Conservation (phyloP, 1,140 invertebrate species). For the Leguminivora glycinivorella region DNA sequence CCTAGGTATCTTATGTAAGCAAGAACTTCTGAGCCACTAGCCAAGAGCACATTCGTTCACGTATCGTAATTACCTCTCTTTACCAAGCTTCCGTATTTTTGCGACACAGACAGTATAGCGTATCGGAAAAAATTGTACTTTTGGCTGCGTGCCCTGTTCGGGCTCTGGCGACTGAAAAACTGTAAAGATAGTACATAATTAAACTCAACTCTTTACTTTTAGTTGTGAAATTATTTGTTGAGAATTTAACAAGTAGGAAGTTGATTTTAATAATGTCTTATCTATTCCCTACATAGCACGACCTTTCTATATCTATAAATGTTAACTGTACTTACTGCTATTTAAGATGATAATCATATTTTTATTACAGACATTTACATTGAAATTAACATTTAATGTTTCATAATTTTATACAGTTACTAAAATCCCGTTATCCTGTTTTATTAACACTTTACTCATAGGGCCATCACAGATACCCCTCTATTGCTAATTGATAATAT, state of each 20-base stretch:
- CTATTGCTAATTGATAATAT: no score
- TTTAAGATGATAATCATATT: neutral
- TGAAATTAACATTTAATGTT: conserved; percentile 1
- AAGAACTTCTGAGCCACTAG: no score
- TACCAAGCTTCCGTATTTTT: no score
- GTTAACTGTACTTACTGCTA: conserved; percentile 1
- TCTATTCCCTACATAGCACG: neutral
- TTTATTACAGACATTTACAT: neutral
- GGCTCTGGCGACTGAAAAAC: no score
- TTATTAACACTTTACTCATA: neutral
- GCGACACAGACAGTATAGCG: no score
- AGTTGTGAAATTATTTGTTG: neutral
- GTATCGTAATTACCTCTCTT: no score
- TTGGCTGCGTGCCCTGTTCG: no score
- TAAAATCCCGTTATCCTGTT: neutral
- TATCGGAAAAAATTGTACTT: no score
- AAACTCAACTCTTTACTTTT: neutral
- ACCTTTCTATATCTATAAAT: neutral
- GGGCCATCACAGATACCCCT: no score
- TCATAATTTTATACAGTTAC: neutral
- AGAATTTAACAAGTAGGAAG: neutral
- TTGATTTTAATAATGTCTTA: neutral
- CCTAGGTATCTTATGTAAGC: no score
- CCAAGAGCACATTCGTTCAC: no score
- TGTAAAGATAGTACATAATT: neutral